Conservation (phyloP, 2,113 vertebrate genomes). For the Saimiri boliviensis region DNA sequence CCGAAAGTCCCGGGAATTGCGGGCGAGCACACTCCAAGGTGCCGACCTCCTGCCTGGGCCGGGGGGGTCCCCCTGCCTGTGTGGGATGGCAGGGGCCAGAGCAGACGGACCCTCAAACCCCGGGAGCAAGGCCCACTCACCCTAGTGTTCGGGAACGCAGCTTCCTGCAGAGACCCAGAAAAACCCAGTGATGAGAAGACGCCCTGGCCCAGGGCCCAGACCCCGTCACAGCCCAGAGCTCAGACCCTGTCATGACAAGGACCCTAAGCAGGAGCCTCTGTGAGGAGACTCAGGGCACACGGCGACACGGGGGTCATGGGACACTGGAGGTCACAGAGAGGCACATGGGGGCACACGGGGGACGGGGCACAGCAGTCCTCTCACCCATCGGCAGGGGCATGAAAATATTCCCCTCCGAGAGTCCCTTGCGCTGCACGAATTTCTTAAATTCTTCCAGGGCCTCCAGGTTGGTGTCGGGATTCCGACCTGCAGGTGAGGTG, state of each 20-base stretch:
- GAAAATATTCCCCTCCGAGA: not conserved
- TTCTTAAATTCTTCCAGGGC: slow-evolving; percentile 21
- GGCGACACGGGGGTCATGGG: too few species aligned
- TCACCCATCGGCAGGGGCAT: not conserved
- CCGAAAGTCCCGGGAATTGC: not conserved
- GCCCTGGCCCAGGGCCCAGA: not conserved
- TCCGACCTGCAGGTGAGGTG: not conserved
- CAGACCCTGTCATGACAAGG: fast-evolving
- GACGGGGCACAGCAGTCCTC: fast-evolving
- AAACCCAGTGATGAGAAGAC: not conserved
- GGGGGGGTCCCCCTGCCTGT: not conserved
- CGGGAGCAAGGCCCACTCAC: not conserved
- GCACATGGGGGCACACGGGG: not conserved
- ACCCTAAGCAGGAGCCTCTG: not conserved
- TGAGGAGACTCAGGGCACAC: not conserved
- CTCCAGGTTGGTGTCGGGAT: fast-evolving
- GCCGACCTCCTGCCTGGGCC: not conserved
- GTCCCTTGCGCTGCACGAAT: fast-evolving
- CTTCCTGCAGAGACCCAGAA: not conserved
- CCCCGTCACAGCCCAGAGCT: too few species aligned
- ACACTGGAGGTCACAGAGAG: not conserved
- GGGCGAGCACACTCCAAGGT: not conserved
- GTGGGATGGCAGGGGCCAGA: too few species aligned
- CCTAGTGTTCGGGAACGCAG: not conserved
- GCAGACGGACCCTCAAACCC: not conserved